Evolutionary conservation across 2,113 vertebrate species (phyloP).

Genomic region (Morone saxatilis): DNA sequence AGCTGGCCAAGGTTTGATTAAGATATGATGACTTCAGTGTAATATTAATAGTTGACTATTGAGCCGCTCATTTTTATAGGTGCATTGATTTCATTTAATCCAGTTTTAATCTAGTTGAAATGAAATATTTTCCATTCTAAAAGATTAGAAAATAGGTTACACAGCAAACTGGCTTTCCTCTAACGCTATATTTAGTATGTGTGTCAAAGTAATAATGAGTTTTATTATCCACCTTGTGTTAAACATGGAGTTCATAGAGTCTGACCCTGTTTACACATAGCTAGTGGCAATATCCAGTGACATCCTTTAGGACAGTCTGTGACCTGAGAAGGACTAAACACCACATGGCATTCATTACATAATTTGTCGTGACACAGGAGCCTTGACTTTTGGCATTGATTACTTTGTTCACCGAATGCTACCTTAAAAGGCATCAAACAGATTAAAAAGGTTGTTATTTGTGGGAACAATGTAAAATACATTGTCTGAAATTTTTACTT

Average conservation of each 20-base stretch:
- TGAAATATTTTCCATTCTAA: not conserved
- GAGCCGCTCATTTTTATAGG: not conserved
- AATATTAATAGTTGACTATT: not conserved
- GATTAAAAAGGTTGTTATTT: slow-evolving; percentile 35
- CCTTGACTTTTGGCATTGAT: slow-evolving; percentile 42
- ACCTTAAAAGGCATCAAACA: slow-evolving; percentile 60
- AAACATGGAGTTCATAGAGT: slow-evolving; percentile 45
- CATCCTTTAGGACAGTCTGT: slow-evolving; percentile 63
- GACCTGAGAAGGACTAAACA: slow-evolving; percentile 64
- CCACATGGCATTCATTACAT: slow-evolving; percentile 66
- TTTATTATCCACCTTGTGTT: slow-evolving; percentile 45
- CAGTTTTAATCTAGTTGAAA: not conserved
- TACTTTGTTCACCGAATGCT: slow-evolving; percentile 56
- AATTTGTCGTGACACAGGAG: slow-evolving; percentile 58
- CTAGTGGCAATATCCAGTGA: slow-evolving; percentile 62
- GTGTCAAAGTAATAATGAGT: slow-evolving; percentile 52
- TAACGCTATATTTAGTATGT: slow-evolving; percentile 19
- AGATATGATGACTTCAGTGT: not conserved
- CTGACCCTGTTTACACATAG: slow-evolving; percentile 64
- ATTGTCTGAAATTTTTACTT: not conserved
- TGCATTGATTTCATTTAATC: not conserved
- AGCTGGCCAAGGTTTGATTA: not conserved
- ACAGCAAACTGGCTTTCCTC: too few species aligned
- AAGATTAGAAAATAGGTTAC: not conserved
- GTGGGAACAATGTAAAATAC: not conserved